Conservation (phyloP, 2,797 vertebrate genomes). For the Cephalopachus bancanus region DNA sequence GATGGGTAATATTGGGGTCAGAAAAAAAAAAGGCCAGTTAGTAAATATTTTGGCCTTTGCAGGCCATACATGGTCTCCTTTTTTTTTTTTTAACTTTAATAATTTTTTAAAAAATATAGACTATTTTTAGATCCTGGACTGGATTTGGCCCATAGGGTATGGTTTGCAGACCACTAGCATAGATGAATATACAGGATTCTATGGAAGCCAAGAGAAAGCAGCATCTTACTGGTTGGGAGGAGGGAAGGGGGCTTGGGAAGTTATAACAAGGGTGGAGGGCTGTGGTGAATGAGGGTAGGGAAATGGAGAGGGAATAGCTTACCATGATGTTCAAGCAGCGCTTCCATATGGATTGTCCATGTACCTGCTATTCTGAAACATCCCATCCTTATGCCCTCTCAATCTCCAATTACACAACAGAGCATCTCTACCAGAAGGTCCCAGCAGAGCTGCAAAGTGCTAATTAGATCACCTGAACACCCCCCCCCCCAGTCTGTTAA, state of each 20-base stretch:
- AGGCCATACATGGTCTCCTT: not conserved
- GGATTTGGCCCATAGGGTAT: not conserved
- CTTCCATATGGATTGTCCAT: not conserved
- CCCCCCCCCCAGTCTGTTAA: not conserved
- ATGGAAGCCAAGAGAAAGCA: not conserved
- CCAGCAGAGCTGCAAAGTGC: not conserved
- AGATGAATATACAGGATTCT: not conserved
- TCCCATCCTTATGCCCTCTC: not conserved
- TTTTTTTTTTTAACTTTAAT: not conserved
- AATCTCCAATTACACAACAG: not conserved
- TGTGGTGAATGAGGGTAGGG: not conserved
- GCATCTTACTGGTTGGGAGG: not conserved
- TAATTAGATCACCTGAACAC: slow-evolving; percentile 61
- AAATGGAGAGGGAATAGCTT: not conserved
- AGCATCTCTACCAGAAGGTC: slow-evolving; percentile 51
- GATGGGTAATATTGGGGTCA: not conserved
- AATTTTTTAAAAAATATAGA: slow-evolving; percentile 20
- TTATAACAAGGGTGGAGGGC: no score
- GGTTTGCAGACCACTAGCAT: not conserved
- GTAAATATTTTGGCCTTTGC: not conserved
- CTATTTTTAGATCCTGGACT: not conserved
- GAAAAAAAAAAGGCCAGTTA: not conserved
- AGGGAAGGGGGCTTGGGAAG: not conserved
- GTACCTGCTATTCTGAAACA: not conserved
- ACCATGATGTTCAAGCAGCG: no score